These are phyloP conservation scores for Telmatherina bonti DNA, from an alignment of 2,797 vertebrate species.

Conservation along the genomic window DNA sequence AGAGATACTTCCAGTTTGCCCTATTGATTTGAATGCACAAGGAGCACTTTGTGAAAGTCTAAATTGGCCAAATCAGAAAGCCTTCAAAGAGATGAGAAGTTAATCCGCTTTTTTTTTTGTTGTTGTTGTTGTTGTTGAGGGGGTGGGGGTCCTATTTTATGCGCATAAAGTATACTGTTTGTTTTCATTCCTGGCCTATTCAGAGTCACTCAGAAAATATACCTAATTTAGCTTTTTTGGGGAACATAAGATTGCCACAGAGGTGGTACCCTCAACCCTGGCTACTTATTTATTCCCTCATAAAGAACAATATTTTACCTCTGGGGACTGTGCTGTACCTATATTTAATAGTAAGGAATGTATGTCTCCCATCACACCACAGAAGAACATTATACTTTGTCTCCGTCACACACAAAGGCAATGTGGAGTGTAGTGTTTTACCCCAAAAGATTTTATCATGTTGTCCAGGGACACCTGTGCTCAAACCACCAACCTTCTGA, in stretches of 20 bases:
- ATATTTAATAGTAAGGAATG: not conserved
- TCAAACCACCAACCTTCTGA: not conserved
- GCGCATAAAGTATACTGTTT: too few species aligned
- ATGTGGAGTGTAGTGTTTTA: not conserved
- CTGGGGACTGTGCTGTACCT: not conserved
- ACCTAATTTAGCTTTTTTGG: not conserved
- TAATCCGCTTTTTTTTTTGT: conserved; percentile 56
- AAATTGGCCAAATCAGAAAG: conserved; percentile 66
- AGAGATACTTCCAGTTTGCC: conserved; percentile 44
- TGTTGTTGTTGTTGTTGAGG: too few species aligned
- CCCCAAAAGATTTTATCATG: not conserved
- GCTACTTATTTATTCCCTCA: not conserved
- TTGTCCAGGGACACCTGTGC: not conserved
- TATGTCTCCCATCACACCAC: not conserved
- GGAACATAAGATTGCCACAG: not conserved
- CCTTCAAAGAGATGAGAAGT: conserved; percentile 48
- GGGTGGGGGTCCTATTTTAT: too few species aligned
- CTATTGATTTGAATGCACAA: conserved; percentile 54
- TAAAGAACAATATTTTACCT: not conserved
- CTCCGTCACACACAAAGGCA: not conserved
- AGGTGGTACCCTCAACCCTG: not conserved
- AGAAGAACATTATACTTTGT: not conserved
- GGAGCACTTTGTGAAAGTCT: conserved; percentile 62
- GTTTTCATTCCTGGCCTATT: conserved; percentile 10
- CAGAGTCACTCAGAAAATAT: not conserved